Percentiles rank a stretch among this genome's conserved stretches.
These are phyloP conservation scores for Mormyrus proboscirostris DNA, from an alignment of 2,797 vertebrate genomes.

Conservation along the genomic window DNA sequence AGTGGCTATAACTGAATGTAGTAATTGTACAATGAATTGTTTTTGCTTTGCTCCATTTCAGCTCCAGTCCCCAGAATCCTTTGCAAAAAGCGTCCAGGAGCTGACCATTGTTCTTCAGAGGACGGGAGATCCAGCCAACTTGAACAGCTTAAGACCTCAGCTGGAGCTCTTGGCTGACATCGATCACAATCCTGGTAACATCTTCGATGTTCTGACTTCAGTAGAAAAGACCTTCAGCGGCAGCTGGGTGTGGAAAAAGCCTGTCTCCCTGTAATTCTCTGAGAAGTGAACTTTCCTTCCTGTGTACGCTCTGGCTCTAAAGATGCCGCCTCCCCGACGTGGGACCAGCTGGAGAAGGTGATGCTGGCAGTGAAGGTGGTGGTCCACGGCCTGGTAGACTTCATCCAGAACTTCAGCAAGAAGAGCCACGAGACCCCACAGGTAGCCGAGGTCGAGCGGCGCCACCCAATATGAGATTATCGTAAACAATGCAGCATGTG, in stretches of 20 bases:
- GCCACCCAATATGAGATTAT: background rate
- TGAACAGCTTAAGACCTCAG: constrained; percentile 82
- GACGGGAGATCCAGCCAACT: constrained; percentile 88
- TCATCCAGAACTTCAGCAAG: constrained; percentile 93
- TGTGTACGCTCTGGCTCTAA: constrained; percentile 18
- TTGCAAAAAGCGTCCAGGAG: constrained; percentile 94
- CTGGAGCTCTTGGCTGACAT: constrained; percentile 91
- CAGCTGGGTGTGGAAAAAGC: background rate
- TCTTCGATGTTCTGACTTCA: background rate
- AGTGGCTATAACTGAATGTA: background rate
- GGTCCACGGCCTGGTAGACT: constrained; percentile 89
- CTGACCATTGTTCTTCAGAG: constrained; percentile 91
- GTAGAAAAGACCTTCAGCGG: background rate
- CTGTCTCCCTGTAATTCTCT: background rate
- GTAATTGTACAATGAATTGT: background rate
- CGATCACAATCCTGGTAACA: constrained; percentile 87
- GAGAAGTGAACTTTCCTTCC: background rate
- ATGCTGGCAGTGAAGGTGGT: constrained; percentile 89
- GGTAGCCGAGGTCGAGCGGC: constrained; percentile 49
- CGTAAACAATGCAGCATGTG: background rate
- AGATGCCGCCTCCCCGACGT: constrained; percentile 79
- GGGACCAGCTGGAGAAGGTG: constrained; percentile 87
- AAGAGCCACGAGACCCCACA: constrained; percentile 89
- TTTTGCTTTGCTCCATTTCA: constrained; percentile 37
- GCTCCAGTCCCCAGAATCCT: constrained; percentile 93